Evolutionary conservation across 1,140 invertebrate genomes (phyloP).

Genomic region (Diorhabda elongata): DNA sequence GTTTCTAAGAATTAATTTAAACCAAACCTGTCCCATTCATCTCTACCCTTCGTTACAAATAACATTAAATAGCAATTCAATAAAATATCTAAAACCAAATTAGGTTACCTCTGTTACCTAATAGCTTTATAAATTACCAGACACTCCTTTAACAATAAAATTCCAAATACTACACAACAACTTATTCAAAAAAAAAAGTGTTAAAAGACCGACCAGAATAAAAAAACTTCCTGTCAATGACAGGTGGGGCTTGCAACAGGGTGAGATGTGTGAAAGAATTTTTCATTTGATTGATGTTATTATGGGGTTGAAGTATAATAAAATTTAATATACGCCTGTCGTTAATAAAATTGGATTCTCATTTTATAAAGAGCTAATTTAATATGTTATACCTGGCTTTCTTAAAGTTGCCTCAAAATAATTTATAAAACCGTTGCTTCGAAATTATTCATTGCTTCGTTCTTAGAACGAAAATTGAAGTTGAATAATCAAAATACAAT

Average conservation of each 20-base stretch:
- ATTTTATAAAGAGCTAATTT: background rate
- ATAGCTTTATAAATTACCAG: slow-evolving; percentile 6
- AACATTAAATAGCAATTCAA: slow-evolving; percentile 4
- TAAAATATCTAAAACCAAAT: slow-evolving; percentile 8
- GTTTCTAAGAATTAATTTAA: background rate
- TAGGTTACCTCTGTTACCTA: slow-evolving; percentile 12
- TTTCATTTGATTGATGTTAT: background rate
- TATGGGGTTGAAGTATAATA: background rate
- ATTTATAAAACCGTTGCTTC: background rate
- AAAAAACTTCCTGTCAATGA: slow-evolving; percentile 9
- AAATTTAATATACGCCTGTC: too few relatives aligned
- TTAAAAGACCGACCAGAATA: background rate
- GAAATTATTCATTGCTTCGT: background rate
- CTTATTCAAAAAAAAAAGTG: slow-evolving; percentile 4
- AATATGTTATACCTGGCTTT: background rate
- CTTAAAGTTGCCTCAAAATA: background rate
- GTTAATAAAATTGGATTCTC: too few relatives aligned
- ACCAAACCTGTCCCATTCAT: slow-evolving; percentile 1
- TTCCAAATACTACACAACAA: slow-evolving; percentile 8
- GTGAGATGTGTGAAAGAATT: background rate
- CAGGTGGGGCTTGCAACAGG: background rate
- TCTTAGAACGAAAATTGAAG: too few relatives aligned
- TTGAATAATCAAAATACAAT: too few relatives aligned
- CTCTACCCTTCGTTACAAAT: background rate
- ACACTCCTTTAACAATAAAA: slow-evolving; percentile 13